phyloP scores from a whole-genome alignment of 2,888 invertebrate genomes.

The Bugula neritina region DNA sequence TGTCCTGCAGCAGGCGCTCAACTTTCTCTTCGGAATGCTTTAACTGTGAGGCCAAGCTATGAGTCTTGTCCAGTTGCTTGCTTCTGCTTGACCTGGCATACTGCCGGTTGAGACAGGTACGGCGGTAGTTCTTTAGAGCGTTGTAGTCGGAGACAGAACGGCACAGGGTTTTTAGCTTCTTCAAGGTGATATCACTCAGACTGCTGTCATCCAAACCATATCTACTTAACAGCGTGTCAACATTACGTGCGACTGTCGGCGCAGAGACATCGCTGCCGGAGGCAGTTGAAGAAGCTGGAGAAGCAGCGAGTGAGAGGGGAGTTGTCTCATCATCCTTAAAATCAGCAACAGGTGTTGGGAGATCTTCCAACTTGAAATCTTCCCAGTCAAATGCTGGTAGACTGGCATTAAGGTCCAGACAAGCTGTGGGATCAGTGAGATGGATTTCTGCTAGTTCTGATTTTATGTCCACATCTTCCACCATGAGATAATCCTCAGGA shows the following conservation, averaged over 20 bases:
- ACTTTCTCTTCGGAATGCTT: not conserved
- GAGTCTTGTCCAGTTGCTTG: conserved; percentile 7
- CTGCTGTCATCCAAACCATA: not conserved
- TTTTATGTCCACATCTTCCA: no score
- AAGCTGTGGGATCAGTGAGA: no score
- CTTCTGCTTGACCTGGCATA: conserved; percentile 22
- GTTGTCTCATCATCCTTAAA: not conserved
- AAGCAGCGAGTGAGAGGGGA: not conserved
- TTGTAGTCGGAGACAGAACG: not conserved
- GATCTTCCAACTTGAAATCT: not conserved
- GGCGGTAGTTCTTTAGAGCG: not conserved
- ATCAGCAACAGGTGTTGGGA: not conserved
- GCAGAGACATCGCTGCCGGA: not conserved
- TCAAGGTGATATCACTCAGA: conserved; percentile 2
- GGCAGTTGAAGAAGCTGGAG: not conserved
- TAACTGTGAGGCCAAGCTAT: not conserved
- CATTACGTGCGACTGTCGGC: not conserved
- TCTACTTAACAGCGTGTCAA: not conserved
- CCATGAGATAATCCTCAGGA: no score
- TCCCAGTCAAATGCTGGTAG: not conserved
- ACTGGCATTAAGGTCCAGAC: not conserved
- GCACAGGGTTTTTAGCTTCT: conserved; percentile 18
- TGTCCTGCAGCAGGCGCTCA: not conserved
- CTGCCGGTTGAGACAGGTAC: conserved; percentile 6
- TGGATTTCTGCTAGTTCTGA: no score